These are phyloP conservation scores for Daphoenositta chrysoptera DNA, from an alignment of 2,113 vertebrate genomes.

Conservation along the genomic window DNA sequence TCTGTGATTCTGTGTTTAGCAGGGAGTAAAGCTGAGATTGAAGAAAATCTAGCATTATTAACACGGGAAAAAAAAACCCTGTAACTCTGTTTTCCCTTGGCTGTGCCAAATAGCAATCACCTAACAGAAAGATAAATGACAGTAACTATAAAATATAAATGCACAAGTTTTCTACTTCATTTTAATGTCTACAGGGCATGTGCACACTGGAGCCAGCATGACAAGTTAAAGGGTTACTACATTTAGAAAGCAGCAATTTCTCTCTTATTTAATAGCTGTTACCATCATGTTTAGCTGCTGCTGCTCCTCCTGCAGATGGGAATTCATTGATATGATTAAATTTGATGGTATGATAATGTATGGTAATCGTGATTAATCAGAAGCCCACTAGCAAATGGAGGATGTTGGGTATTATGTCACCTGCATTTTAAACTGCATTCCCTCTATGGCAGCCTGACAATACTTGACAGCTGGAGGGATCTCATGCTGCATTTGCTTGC, in stretches of 20 bases:
- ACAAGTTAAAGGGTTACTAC: conserved; percentile 28
- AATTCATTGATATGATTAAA: conserved; percentile 87
- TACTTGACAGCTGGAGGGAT: conserved; percentile 79
- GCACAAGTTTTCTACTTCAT: neutral
- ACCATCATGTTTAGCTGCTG: conserved; percentile 65
- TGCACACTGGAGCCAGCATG: neutral
- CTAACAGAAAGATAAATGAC: neutral
- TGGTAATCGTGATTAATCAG: conserved; percentile 95
- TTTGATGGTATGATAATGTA: conserved; percentile 97
- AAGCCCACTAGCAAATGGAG: conserved; percentile 86
- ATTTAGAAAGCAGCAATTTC: conserved; percentile 29
- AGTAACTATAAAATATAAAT: neutral
- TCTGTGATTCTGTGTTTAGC: neutral
- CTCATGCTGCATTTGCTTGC: conserved; percentile 58
- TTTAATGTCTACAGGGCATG: neutral
- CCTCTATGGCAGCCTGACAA: conserved; percentile 75
- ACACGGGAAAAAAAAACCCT: neutral
- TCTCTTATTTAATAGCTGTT: conserved; percentile 63
- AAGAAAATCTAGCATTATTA: neutral
- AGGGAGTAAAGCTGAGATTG: neutral
- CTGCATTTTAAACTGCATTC: conserved; percentile 91
- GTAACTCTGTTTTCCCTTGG: neutral
- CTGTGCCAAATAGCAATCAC: neutral
- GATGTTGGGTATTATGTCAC: conserved; percentile 85
- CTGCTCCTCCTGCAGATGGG: conserved; percentile 78